Evolutionary conservation across 2,113 vertebrate genomes (phyloP).

Genomic region (Brachyhypopomus occidentalis): DNA sequence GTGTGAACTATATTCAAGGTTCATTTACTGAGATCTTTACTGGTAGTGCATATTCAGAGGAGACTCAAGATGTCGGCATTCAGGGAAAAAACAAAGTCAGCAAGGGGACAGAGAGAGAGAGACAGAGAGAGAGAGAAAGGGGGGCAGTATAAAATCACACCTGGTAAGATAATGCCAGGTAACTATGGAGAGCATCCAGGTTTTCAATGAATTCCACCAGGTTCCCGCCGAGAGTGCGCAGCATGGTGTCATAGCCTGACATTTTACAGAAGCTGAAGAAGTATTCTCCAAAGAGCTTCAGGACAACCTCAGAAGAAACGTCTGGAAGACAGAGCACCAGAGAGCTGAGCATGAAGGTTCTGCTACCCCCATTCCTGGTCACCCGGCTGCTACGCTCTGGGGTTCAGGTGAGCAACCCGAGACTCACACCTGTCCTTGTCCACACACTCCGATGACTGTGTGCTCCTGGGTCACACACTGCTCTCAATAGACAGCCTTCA

Average conservation of each 20-base stretch:
- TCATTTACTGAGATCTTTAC: too few relatives aligned
- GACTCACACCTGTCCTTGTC: conserved; percentile 48
- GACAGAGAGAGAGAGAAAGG: not conserved
- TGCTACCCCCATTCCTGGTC: too few relatives aligned
- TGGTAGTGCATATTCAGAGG: too few relatives aligned
- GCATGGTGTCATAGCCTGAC: conserved; percentile 82
- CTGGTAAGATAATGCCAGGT: conserved; percentile 80
- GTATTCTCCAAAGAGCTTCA: conserved; percentile 81
- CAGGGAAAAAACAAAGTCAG: not conserved
- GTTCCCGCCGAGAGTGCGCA: conserved; percentile 78
- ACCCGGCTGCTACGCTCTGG: not conserved
- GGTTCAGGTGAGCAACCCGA: conserved; percentile 22
- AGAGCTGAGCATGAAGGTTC: not conserved
- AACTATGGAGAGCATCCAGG: conserved; percentile 82
- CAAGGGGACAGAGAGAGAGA: not conserved
- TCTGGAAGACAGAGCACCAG: conserved; percentile 59
- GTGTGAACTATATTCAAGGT: too few relatives aligned
- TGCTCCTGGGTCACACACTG: conserved; percentile 20
- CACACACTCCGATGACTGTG: conserved; percentile 6
- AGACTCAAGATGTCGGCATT: too few relatives aligned
- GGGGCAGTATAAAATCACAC: conserved; percentile 59
- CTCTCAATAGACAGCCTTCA: conserved; percentile 38
- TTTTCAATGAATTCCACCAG: conserved; percentile 82
- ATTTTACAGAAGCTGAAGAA: conserved; percentile 84
- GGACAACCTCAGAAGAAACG: conserved; percentile 72